Percentiles rank a stretch among this genome's conserved stretches.
Conservation (phyloP, 2,797 vertebrate species). For the Smutsia gigantea region DNA sequence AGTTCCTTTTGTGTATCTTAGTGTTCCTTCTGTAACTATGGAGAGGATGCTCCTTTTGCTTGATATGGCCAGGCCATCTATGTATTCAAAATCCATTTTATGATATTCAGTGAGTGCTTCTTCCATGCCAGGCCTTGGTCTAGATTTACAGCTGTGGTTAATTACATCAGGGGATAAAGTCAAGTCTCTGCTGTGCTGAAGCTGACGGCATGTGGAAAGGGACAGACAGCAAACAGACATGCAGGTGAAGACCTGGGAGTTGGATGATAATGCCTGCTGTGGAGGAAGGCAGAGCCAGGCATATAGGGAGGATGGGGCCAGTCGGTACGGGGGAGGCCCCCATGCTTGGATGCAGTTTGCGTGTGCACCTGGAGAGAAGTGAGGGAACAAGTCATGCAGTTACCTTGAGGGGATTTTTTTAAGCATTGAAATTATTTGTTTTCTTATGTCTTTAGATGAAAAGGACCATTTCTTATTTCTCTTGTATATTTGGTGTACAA, state of each 20-base stretch:
- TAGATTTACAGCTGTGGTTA: too few species aligned
- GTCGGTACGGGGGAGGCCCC: too few species aligned
- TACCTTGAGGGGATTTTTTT: too few species aligned
- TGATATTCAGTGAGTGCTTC: neutral
- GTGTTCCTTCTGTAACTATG: neutral
- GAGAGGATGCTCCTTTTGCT: neutral
- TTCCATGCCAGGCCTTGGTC: neutral
- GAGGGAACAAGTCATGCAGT: neutral
- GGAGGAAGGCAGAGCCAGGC: neutral
- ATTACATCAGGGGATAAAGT: too few species aligned
- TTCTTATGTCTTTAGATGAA: neutral
- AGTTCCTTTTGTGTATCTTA: neutral
- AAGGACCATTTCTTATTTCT: neutral
- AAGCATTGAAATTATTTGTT: neutral
- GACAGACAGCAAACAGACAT: neutral
- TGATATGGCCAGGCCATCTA: neutral
- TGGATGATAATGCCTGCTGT: fast-evolving
- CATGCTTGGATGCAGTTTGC: fast-evolving
- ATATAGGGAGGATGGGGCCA: too few species aligned
- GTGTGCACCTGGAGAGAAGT: neutral
- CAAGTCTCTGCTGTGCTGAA: neutral
- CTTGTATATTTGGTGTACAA: neutral
- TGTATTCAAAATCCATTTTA: neutral
- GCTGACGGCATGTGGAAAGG: neutral
- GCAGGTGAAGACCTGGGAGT: neutral